Evolutionary conservation across 2,113 vertebrate genomes (phyloP), one percentile per base, ranked within the genome.

Genomic region (Climacteris rufus): DNA sequence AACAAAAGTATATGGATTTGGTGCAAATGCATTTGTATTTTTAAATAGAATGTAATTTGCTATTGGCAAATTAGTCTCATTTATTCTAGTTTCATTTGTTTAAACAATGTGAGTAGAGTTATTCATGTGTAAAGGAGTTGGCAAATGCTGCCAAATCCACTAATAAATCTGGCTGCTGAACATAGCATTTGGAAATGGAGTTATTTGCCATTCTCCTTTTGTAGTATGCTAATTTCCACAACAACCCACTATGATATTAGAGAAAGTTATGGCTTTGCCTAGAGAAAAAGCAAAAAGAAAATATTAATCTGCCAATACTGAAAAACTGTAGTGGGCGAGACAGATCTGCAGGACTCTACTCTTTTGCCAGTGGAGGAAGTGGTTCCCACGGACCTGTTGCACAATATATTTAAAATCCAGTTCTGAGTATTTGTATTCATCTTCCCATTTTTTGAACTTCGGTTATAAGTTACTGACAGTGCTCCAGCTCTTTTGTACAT

Each of bases 1-100:
- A 27, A 71, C 33, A 71, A 87, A 89, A 93, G 17, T n/a, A 40
- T 72, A 74, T 83, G 61, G 61, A 89, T 96, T 91, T 72, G 33
- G 40, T 97, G 45, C 70, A 52, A 54, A 31, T 15, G 65, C 72
- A 83, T 83, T 88, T 18, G 2, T 74, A 77, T 88, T 94, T 96
- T 93, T 71, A 86, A 93, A 92, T 28, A 88, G 50, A 93, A 77
- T 54, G 44, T 86, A 91, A 94, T 94, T 96, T 96, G 39, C 92
- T 96, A 92, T 91, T 92, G 68, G 71, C 87, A 93, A 95, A 91
- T 96, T 93, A 93, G 80, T 91, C 75, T 95, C 33, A 70, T 92
- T 85, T 94, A 90, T 94, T 83, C 79, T 60, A 49, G 44, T 93
- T 91, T 90, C 53, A 61, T 92, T 92, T 90, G 68, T 89, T 96